These are phyloP conservation scores for Nipponacmea schrenckii DNA, from an alignment of 2,888 invertebrate genomes.

Conservation along the genomic window DNA sequence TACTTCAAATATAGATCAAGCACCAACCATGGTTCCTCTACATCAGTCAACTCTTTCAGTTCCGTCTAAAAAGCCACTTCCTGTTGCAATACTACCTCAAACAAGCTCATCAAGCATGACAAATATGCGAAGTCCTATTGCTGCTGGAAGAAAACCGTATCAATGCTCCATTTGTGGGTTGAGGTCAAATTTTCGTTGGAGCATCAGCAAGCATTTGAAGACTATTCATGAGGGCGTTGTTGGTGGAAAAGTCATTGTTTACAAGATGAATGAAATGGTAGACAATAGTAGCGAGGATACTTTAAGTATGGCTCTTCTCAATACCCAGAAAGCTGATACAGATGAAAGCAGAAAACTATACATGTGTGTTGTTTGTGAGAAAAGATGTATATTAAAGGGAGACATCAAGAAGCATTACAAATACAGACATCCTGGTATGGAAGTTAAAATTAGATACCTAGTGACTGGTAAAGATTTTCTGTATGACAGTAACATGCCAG, in stretches of 20 bases:
- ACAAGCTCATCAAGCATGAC: background rate
- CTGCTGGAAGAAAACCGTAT: conserved; percentile 69
- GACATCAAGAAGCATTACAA: conserved; percentile 59
- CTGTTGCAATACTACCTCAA: background rate
- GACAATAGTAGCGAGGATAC: conserved; percentile 10
- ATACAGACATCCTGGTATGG: conserved; percentile 54
- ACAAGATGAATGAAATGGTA: conserved; percentile 9
- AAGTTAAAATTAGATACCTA: conserved; percentile 50
- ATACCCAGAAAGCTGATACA: conserved; percentile 7
- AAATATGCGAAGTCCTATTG: conserved; percentile 11
- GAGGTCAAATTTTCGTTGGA: conserved; percentile 95
- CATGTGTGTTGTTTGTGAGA: conserved; percentile 58
- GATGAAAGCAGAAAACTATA: conserved; percentile 39
- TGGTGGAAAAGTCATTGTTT: conserved; percentile 40
- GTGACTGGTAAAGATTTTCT: conserved; percentile 44
- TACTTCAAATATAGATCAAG: no score
- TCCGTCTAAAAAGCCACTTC: background rate
- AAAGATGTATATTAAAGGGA: conserved; percentile 48
- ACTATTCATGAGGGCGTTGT: conserved; percentile 48
- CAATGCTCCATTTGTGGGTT: conserved; percentile 95
- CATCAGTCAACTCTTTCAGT: background rate
- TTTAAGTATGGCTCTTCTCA: background rate
- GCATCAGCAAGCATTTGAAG: conserved; percentile 94
- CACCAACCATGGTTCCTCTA: background rate
- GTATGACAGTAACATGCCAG: conserved; percentile 24